Conservation (phyloP, 2,797 vertebrate genomes). For the Myripristis jacobus region DNA sequence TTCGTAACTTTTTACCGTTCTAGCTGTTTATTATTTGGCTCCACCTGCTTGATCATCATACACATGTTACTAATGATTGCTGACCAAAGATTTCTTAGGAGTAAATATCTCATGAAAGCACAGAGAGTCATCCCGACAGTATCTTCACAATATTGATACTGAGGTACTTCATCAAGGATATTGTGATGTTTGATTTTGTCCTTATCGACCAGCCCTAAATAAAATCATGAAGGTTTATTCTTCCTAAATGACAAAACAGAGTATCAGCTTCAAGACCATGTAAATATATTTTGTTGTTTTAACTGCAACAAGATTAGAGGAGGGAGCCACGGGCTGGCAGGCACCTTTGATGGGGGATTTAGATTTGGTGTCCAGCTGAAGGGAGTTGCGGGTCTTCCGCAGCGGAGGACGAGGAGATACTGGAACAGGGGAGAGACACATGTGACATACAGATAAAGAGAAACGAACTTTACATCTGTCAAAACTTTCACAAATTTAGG, state of each 20-base stretch:
- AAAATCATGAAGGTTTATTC: neutral
- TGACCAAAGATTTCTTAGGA: too few relatives aligned
- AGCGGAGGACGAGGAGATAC: conserved; percentile 66
- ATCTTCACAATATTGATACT: too few relatives aligned
- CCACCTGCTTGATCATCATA: too few relatives aligned
- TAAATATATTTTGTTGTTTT: conserved; percentile 41
- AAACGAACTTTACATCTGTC: neutral
- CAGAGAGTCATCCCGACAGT: too few relatives aligned
- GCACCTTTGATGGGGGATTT: conserved; percentile 38
- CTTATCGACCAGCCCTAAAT: too few relatives aligned
- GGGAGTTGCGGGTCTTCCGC: conserved; percentile 57
- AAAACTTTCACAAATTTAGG: neutral
- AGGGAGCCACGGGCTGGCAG: neutral
- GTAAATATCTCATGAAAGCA: too few relatives aligned
- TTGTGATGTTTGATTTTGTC: too few relatives aligned
- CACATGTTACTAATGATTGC: too few relatives aligned
- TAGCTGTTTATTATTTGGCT: too few relatives aligned
- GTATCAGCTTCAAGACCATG: neutral
- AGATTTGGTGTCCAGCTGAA: conserved; percentile 41
- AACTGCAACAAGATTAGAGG: neutral
- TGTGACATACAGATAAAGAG: conserved; percentile 30
- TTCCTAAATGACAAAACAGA: neutral
- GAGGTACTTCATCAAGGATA: too few relatives aligned
- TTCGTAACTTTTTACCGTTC: too few relatives aligned
- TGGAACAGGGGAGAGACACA: neutral